Conservation (phyloP, 2,113 vertebrate genomes). For the Oreamnos americanus region DNA sequence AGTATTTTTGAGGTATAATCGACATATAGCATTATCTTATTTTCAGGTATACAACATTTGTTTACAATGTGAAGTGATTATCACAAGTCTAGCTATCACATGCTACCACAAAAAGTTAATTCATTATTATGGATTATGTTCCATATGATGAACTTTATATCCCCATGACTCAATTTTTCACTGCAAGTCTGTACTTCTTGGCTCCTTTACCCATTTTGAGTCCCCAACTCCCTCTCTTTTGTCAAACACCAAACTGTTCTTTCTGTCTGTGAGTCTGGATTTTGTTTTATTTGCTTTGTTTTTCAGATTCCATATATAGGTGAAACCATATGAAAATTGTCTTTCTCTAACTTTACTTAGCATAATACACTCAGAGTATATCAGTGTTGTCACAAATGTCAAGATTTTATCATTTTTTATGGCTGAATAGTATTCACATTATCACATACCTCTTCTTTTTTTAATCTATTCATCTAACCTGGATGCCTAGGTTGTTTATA, state of each 20-base stretch:
- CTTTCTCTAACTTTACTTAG: neutral
- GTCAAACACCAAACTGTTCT: neutral
- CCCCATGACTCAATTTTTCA: neutral
- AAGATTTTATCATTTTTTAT: neutral
- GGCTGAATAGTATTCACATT: neutral
- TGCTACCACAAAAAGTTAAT: neutral
- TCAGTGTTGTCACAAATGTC: neutral
- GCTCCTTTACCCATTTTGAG: neutral
- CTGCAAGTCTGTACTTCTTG: neutral
- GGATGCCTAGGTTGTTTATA: neutral
- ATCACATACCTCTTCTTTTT: neutral
- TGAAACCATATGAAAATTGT: neutral
- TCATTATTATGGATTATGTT: neutral
- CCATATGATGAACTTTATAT: neutral
- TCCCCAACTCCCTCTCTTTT: neutral
- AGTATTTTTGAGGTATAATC: neutral
- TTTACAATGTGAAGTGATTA: neutral
- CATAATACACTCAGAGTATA: neutral
- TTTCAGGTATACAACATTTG: neutral
- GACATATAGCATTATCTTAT: neutral
- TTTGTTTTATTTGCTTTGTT: neutral
- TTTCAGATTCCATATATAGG: neutral
- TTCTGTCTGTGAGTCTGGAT: neutral
- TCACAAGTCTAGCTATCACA: neutral
- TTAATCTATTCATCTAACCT: neutral